These are phyloP conservation scores for Deilephila porcellus DNA, from an alignment of 2,888 invertebrate species.

Conservation along the genomic window DNA sequence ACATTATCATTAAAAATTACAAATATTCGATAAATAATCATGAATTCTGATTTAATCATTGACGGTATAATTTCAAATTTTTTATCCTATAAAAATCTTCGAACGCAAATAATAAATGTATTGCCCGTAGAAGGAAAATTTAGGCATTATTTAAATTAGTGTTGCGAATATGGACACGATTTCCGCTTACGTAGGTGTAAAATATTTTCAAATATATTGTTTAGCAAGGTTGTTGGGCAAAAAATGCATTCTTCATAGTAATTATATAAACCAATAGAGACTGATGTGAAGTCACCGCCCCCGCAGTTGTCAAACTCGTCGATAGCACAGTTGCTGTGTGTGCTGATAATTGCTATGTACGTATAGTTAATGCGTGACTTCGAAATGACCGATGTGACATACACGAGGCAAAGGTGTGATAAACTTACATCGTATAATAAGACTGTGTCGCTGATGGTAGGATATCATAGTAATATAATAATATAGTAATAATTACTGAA, in stretches of 20 bases:
- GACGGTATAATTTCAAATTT: no score
- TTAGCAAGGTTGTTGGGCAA: not conserved
- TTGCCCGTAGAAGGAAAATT: not conserved
- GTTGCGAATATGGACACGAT: constrained; percentile 36
- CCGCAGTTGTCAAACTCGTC: not conserved
- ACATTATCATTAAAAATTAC: no score
- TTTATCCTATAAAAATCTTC: not conserved
- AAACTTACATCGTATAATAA: no score
- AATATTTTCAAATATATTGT: constrained; percentile 29
- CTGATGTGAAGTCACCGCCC: constrained; percentile 33
- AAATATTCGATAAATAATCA: no score
- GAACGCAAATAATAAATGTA: constrained; percentile 14
- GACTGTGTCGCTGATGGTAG: no score
- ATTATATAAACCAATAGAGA: constrained; percentile 13
- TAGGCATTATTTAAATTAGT: constrained; percentile 39
- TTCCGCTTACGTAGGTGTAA: constrained; percentile 43
- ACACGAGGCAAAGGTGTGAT: no score
- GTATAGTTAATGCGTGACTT: no score
- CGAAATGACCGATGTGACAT: no score
- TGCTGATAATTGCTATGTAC: no score
- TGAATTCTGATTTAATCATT: no score
- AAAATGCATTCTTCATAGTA: constrained; percentile 32
- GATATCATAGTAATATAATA: no score
- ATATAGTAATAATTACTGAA: no score
- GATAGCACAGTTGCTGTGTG: not conserved